Base-by-base conservation (phyloP, 2,113 vertebrate genomes). In the Phylloscopus trochiloides region DNA sequence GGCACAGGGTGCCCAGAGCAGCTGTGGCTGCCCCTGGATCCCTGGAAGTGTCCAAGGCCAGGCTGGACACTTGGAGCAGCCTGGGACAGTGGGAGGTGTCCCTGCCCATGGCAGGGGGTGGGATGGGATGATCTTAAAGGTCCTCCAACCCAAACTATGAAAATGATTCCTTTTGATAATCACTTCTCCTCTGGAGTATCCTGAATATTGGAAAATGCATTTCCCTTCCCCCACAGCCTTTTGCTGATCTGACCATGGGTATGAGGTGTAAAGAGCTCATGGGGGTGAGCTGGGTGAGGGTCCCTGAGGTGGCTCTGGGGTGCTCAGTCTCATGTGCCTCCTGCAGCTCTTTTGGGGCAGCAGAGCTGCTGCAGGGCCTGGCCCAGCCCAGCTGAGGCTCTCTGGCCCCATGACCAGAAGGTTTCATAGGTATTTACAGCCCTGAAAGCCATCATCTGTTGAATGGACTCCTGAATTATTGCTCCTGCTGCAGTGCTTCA, bases 61-160 rank as follows among this genome's bases (percentile, higher is more conserved):
- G 47, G 25, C 0, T 82, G 70, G 38, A 59, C 0, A 0, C 3
- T 58, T 1, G 59, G 78, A 75, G 14, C 11, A 6, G 0, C 20
- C 54, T 32, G 70, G 78, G 3, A 1, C 2, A 26, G 61, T 31
- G 62, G 54, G 0, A 75, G 11, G 3, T 47, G 54, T 81, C 43
- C 45, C 45, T 88, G 68, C 5, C 4, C 38, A 17, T 25, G 38
- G 38, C 51, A 38, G 15, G 14, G 50, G 7, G 8, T 34, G 38
- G 38, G 4, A 54, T 6, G 10, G 13, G 24, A 28, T 13, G 34
- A 34, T 13, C 12, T 36, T 22, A 7, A 34, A 62, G 25, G 12
- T 34, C 8, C 17, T 42, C 70, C 77, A 59, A 47, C n/a, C 45
- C 29, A 47, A 81, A 40, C 40, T 25, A 42, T 22, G 12, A 26